These are phyloP conservation scores for Crax fasciolata DNA, from an alignment of 2,797 vertebrate genomes.

Conservation along the genomic window DNA sequence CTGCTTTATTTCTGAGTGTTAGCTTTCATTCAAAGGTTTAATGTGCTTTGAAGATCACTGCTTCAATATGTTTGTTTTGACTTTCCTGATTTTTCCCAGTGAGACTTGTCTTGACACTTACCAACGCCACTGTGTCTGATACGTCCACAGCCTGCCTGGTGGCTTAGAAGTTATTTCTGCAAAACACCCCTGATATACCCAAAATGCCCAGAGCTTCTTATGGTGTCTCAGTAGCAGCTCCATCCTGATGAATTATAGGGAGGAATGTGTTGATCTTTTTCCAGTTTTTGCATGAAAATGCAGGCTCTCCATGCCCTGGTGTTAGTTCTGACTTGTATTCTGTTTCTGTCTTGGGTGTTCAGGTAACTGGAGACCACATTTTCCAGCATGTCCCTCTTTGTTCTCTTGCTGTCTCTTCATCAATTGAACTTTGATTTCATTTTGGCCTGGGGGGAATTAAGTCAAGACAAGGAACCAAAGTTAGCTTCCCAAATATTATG, in stretches of 20 bases:
- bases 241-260: background rate
- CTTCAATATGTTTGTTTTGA: background rate
- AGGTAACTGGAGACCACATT: fast-evolving
- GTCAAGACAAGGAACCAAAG: background rate
- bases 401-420: background rate
- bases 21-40: background rate
- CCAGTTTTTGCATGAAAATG: background rate
- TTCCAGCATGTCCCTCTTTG: background rate
- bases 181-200: background rate
- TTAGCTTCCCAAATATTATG: background rate
- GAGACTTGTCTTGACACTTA: background rate
- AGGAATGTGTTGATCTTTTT: background rate
- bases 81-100: background rate
- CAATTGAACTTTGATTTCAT: background rate
- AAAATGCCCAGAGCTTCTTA: background rate
- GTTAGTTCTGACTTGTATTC: background rate
- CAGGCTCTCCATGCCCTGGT: fast-evolving
- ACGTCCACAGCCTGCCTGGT: background rate
- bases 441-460: background rate
- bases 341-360: background rate
- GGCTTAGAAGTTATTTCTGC: background rate
- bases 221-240: background rate
- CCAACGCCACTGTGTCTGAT: background rate
- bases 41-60: background rate
- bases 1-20: background rate